Conservation (phyloP, 2,888 invertebrate genomes). For the Punctoribates punctum region DNA sequence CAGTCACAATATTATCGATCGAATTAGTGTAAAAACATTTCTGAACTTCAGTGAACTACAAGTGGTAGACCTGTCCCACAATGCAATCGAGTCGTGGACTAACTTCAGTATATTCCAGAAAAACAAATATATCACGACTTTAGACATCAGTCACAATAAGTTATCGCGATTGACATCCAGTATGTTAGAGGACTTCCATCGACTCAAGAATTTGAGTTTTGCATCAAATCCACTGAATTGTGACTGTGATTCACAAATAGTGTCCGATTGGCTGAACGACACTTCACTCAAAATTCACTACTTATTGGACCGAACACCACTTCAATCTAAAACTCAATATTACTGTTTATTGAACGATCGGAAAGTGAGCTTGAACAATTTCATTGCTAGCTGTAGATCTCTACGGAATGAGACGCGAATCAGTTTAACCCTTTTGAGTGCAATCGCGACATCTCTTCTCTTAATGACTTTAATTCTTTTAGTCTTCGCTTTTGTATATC, state of each 20-base stretch:
- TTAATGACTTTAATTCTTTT: slow-evolving; percentile 30
- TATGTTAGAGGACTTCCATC: slow-evolving; percentile 42
- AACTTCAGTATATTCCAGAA: slow-evolving; percentile 36
- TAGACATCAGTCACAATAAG: slow-evolving; percentile 37
- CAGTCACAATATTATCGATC: slow-evolving; percentile 37
- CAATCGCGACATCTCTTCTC: slow-evolving; percentile 12
- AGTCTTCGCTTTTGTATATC: slow-evolving; percentile 40
- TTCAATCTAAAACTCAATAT: slow-evolving; percentile 24
- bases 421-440: not conserved
- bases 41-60: slow-evolving; percentile 40
- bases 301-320: not conserved
- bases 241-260: slow-evolving; percentile 39
- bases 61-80: slow-evolving; percentile 41
- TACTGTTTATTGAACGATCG: slow-evolving; percentile 15
- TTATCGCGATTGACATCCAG: slow-evolving; percentile 29
- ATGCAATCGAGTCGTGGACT: slow-evolving; percentile 41
- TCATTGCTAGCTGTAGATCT: not conserved
- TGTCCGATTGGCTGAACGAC: slow-evolving; percentile 35
- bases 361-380: slow-evolving; percentile 5
- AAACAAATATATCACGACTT: slow-evolving; percentile 40
- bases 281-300: slow-evolving; percentile 18
- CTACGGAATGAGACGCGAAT: not conserved
- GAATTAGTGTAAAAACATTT: slow-evolving; percentile 33
- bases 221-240: slow-evolving; percentile 41
- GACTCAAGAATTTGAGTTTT: slow-evolving; percentile 40